Base-by-base conservation (phyloP, 2,113 vertebrate species). In the Poecilia latipinna region DNA sequence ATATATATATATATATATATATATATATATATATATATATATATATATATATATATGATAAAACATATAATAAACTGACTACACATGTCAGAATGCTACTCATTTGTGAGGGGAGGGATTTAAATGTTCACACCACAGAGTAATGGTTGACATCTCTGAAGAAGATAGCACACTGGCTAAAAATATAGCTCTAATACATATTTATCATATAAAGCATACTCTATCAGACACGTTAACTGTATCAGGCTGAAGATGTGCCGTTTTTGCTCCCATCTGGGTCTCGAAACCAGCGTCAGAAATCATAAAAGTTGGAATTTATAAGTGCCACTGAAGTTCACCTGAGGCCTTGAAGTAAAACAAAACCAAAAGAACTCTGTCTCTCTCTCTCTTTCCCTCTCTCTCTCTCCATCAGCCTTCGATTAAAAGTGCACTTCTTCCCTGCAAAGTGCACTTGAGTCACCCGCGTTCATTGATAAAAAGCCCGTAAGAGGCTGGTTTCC, bases 101-200 rank as follows among this genome's bases (percentile, higher is more conserved):
- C 68, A 64, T 75, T 83, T 78, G 84, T 86, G 69, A 65, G 81
- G 83, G 72, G 39, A 77, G 70, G 72, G 80, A 86, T 22, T 72
- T 72, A 77, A 73, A 61, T 76, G 72, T 82, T 86, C 69, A 77
- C 80, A 89, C 72, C 83, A 84, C 82, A 82, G 80, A 90, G 77
- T 73, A 80, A 87, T 84, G 91, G 77, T 84, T 89, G 90, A 91
- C 88, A 92, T 92, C 89, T 91, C 88, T 89, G 87, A 84, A 82
- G 87, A 84, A 82, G 74, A 78, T 87, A 85, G 82, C 75, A 88
- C 87, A 84, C 85, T 77, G 87, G 89, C 91, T 88, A 88, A 91
- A 93, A 93, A 93, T 89, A 91, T 89, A 89, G 85, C 88, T 90
- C 85, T 91, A 90, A 87, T 86, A 91, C 84, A 86, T 82, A 90